A percentile compares a stretch with the other conserved stretches of the same genome.
phyloP scores from a whole-genome alignment of 2,113 vertebrate genomes.

The Nibea coibor region DNA sequence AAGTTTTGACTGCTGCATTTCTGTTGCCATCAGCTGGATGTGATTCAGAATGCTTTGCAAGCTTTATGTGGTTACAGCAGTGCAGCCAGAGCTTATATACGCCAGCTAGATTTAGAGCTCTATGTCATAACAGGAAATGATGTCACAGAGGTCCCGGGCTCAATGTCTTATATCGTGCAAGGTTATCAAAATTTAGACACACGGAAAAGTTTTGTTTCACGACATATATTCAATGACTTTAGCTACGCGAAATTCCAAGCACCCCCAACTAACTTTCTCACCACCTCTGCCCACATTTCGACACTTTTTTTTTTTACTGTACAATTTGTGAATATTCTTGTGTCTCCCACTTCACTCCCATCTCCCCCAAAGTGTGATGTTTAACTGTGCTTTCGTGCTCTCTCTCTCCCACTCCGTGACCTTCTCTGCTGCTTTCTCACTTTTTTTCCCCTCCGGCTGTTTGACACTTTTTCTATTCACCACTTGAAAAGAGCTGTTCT shows the following conservation, averaged over 20 bases:
- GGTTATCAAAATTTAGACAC: slow-evolving; percentile 14
- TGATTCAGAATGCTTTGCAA: slow-evolving; percentile 56
- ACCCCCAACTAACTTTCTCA: not conserved
- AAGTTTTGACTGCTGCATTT: slow-evolving; percentile 10
- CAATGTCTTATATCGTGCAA: slow-evolving; percentile 38
- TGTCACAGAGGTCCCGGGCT: slow-evolving; percentile 45
- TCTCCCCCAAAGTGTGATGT: slow-evolving; percentile 7
- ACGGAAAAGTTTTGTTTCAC: not conserved
- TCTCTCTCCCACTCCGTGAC: slow-evolving; percentile 25
- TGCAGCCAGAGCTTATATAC: slow-evolving; percentile 37
- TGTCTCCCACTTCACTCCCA: not conserved
- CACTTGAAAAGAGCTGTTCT: slow-evolving; percentile 31
- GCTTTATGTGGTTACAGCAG: slow-evolving; percentile 54
- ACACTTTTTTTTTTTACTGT: not conserved
- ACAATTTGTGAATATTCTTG: not conserved
- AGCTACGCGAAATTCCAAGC: not conserved
- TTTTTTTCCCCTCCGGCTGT: slow-evolving; percentile 11
- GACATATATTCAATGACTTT: not conserved
- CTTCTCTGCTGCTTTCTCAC: slow-evolving; percentile 34
- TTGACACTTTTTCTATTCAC: slow-evolving; percentile 18
- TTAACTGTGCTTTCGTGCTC: not conserved
- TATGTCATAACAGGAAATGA: slow-evolving; percentile 78
- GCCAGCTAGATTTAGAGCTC: slow-evolving; percentile 58
- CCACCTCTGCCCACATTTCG: not conserved
- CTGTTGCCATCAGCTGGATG: slow-evolving; percentile 18